Percentiles rank a stretch among this genome's conserved stretches.
Evolutionary conservation across 2,888 invertebrate species (phyloP).

Genomic region (Monoplex corrugatus): DNA sequence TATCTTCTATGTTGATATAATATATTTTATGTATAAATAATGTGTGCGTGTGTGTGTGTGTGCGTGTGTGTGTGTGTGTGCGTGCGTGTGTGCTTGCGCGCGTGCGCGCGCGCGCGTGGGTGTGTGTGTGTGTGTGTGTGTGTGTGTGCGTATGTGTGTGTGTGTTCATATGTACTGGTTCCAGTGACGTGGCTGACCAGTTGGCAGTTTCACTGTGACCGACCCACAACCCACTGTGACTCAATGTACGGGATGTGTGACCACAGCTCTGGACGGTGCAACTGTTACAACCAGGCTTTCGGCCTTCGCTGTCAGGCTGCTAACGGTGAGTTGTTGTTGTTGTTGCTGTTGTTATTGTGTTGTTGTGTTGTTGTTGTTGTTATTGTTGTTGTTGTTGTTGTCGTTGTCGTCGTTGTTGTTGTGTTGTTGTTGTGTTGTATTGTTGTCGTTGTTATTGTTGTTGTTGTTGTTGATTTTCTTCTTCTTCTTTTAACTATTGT

Average conservation of each 20-base stretch:
- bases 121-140: not conserved
- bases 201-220: conserved; percentile 34
- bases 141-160: not conserved
- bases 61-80: conserved; percentile 17
- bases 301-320: not conserved
- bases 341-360: too few relatives aligned
- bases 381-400: too few relatives aligned
- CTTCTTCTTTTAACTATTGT: too few relatives aligned
- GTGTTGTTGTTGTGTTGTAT: too few relatives aligned
- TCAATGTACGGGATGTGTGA: conserved; percentile 33
- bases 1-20: too few relatives aligned
- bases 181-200: conserved; percentile 24
- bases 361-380: too few relatives aligned
- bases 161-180: not conserved
- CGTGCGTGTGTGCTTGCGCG: not conserved
- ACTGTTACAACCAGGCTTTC: conserved; percentile 36
- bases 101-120: not conserved
- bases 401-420: too few relatives aligned
- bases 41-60: conserved; percentile 1
- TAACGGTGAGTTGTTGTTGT: not conserved
- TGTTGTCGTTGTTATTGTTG: too few relatives aligned
- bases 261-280: not conserved
- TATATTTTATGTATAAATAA: too few relatives aligned
- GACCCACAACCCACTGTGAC: conserved; percentile 17
- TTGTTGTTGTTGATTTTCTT: too few relatives aligned